Evolutionary conservation across 2,888 invertebrate genomes (phyloP).

Genomic region (Oxycera nigricornis): DNA sequence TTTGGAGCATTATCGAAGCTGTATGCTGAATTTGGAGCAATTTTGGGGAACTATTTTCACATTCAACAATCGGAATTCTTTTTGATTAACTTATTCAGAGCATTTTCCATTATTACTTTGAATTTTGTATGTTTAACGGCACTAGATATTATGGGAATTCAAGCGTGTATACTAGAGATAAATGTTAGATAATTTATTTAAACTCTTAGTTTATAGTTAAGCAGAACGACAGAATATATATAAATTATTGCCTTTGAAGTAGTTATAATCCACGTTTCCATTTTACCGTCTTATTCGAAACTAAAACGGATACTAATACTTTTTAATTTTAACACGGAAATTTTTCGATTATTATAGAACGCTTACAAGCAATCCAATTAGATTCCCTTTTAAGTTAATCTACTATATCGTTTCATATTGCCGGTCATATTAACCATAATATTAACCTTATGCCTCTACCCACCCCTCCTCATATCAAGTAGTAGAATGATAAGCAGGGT

Average conservation of each 20-base stretch:
- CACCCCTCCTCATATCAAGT: background rate
- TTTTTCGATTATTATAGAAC: background rate
- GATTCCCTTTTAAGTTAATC: background rate
- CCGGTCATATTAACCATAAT: no score
- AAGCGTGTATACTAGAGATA: no score
- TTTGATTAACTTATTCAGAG: background rate
- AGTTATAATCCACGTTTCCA: constrained; percentile 6
- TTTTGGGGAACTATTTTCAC: no score
- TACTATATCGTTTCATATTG: background rate
- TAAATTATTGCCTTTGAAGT: background rate
- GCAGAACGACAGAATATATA: background rate
- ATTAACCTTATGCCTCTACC: no score
- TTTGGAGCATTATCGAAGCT: no score
- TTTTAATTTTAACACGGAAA: background rate
- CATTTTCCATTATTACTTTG: no score
- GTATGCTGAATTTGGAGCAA: no score
- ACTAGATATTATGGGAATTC: no score
- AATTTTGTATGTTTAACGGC: no score
- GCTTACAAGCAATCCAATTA: background rate
- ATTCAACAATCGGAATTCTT: no score
- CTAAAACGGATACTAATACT: background rate
- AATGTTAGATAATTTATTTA: no score
- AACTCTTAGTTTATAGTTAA: no score
- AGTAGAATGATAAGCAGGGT: background rate
- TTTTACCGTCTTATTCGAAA: background rate